Evolutionary conservation across 2,113 vertebrate species (phyloP).

Genomic region (Vanacampus margaritifer): DNA sequence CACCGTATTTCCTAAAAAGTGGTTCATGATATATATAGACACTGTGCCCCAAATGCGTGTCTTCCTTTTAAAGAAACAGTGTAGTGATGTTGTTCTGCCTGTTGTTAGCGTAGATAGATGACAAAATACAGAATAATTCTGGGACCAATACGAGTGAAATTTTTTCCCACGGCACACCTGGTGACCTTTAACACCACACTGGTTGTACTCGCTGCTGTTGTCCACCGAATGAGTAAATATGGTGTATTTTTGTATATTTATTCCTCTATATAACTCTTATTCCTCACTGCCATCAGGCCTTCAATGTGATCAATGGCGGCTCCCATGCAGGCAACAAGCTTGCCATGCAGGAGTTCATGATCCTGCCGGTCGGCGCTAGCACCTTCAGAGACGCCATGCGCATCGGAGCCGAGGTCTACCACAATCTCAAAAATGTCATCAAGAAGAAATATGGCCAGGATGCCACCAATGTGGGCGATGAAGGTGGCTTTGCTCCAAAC

Average conservation of each 20-base stretch:
- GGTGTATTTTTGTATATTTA: neutral
- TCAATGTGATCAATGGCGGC: conserved; percentile 97
- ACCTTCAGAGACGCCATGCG: conserved; percentile 93
- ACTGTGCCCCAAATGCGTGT: neutral
- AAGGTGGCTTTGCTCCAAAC: conserved; percentile 96
- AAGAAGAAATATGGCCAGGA: conserved; percentile 97
- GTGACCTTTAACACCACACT: neutral
- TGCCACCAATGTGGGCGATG: conserved; percentile 94
- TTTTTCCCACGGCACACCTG: too few species aligned
- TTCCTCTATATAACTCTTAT: neutral
- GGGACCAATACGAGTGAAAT: neutral
- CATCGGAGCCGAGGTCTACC: conserved; percentile 94
- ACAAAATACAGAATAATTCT: neutral
- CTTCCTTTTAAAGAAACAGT: neutral
- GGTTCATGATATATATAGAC: too few species aligned
- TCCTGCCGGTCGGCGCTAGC: conserved; percentile 85
- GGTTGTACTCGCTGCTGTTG: neutral
- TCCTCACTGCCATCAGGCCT: conserved; percentile 74
- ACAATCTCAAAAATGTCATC: conserved; percentile 95
- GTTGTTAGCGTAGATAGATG: too few species aligned
- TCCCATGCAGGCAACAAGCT: conserved; percentile 98
- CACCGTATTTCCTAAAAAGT: neutral
- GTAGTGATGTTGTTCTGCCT: neutral
- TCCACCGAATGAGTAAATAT: neutral
- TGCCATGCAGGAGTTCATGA: conserved; percentile 99